Percentiles rank a stretch among this genome's conserved stretches.
phyloP scores from a whole-genome alignment of 2,797 vertebrate genomes.

The Leuciscus waleckii region DNA sequence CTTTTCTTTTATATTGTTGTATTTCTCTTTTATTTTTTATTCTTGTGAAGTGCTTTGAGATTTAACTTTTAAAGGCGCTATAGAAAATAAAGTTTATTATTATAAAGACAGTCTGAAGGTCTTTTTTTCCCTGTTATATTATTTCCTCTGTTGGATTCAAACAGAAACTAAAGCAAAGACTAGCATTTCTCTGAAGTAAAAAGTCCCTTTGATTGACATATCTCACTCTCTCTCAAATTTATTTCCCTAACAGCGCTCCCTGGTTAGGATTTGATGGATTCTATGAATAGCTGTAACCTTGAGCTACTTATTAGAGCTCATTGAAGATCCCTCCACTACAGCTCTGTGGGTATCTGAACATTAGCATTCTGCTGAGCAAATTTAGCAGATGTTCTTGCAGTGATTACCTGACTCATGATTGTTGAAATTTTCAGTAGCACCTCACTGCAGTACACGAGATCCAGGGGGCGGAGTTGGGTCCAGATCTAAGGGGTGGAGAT shows the following conservation, averaged over 20 bases:
- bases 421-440: background rate
- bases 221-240: background rate
- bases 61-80: too few species aligned
- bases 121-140: too few species aligned
- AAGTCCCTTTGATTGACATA: slow-evolving; percentile 5
- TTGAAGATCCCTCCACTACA: background rate
- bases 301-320: slow-evolving; percentile 30
- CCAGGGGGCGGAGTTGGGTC: too few species aligned
- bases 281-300: slow-evolving; percentile 42
- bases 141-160: too few species aligned
- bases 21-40: too few species aligned
- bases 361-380: slow-evolving; percentile 12
- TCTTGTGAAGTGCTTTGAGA: too few species aligned
- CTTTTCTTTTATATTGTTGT: too few species aligned
- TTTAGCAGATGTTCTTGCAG: slow-evolving; percentile 23
- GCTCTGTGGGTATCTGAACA: slow-evolving; percentile 8
- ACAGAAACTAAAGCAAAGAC: too few species aligned
- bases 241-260: background rate
- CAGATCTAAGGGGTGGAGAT: too few species aligned
- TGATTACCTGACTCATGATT: slow-evolving; percentile 1
- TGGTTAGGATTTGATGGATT: slow-evolving; percentile 15
- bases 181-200: background rate
- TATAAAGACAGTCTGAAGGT: too few species aligned
- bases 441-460: too few species aligned
- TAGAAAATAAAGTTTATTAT: too few species aligned